Evolutionary conservation across 2,113 vertebrate species (phyloP), one percentile per base, ranked within the genome.

Genomic region (Apteryx owenii): DNA sequence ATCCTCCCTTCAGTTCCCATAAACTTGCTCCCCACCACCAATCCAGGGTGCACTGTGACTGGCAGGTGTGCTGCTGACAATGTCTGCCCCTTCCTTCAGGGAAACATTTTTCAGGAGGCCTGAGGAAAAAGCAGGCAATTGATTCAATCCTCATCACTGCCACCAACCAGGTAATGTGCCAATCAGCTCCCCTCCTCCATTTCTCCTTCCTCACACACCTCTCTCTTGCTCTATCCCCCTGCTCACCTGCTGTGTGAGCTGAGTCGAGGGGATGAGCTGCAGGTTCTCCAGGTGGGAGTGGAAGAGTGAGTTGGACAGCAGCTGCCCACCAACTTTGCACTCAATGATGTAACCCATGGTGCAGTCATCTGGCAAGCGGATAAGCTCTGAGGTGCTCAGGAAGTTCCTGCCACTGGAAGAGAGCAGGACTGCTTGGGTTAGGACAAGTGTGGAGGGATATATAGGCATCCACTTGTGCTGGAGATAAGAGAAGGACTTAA

Each of bases 221-320:
- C 58, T 50, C 21, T 58, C 73, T 31, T 54, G 48, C 33, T 82
- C 81, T 48, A 5, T 31, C 65, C 26, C 15, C 7, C 40, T 81
- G n/a, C 96, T 98, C 66, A 98, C 99, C 98, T 99, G 99, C 64
- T 95, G 92, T 0, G 36, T 95, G 38, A 99, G 98, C 90, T 96
- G 97, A 36, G 97, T 93, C 1, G 95, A 85, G 15, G 97, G 91
- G 51, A 99, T 97, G 70, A 99, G 98, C 91, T 98, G 98, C 83
- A 99, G 96, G 95, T 99, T 99, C 97, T 99, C 99, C 97, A 99
- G 97, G 96, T 99, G 99, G 3, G 99, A 99, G 93, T 99, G 99
- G 97, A 99, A 99, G 44, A 99, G 97, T 0, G 94, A 56, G 17
- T 97, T 99, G 95, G 98, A 98, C 73, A 98, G 97, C 98, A 99